These are phyloP conservation scores for Cydia fagiglandana DNA, from an alignment of 1,140 invertebrate species.

Conservation along the genomic window DNA sequence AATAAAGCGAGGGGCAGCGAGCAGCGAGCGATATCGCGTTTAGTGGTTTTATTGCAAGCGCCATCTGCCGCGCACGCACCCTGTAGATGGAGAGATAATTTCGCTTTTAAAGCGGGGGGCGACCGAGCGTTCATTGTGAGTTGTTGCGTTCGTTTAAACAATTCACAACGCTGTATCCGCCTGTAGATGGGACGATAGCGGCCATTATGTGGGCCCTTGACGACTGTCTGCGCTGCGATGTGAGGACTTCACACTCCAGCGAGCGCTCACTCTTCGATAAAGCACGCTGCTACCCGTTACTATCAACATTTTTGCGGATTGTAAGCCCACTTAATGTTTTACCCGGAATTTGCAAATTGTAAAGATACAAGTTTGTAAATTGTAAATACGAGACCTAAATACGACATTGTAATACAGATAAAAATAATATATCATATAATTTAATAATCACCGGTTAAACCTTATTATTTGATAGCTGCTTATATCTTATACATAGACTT, in stretches of 20 bases:
- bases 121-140: slow-evolving; percentile 61
- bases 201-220: slow-evolving; percentile 64
- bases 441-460: background rate
- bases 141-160: slow-evolving; percentile 71
- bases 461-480: background rate
- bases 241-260: slow-evolving; percentile 48
- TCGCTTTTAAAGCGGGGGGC: slow-evolving; percentile 66
- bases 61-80: slow-evolving; percentile 71
- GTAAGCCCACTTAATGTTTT: background rate
- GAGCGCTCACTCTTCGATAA: slow-evolving; percentile 50
- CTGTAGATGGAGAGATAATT: slow-evolving; percentile 75
- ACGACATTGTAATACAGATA: background rate
- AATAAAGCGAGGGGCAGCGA: slow-evolving; percentile 73
- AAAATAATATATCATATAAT: background rate
- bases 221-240: slow-evolving; percentile 55
- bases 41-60: slow-evolving; percentile 79
- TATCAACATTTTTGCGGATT: background rate
- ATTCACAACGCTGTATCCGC: slow-evolving; percentile 65
- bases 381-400: background rate
- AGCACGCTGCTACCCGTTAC: slow-evolving; percentile 32
- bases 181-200: slow-evolving; percentile 65
- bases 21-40: slow-evolving; percentile 71
- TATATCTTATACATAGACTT: background rate
- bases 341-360: background rate
- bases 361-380: no score